Evolutionary conservation across 2,888 invertebrate genomes (phyloP), one percentile per base, ranked within the genome.

Genomic region (Troides aeacus): DNA sequence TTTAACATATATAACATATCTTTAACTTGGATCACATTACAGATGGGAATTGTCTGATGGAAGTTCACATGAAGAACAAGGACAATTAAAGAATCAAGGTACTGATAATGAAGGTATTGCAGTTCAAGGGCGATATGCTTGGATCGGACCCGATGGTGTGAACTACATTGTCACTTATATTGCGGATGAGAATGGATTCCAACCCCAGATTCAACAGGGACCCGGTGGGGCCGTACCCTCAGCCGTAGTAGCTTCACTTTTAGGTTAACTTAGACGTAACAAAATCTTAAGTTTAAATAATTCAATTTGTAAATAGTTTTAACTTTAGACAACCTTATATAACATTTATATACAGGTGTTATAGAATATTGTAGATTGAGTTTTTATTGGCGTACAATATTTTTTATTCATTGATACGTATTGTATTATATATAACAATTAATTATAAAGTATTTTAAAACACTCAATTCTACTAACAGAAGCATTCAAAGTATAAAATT

Each of bases 1-100:
- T 53, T 53, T 7, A 18, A 53, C 18, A 53, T 53, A n/a, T 18
- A 61, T 53, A n/a, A n/a, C 18, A 61, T 53, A n/a, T n/a, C 5
- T 53, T 53, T 18, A n/a, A 53, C 8, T 6, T n/a, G 23, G 59
- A 59, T 58, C 4, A 57, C 18, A 18, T 82, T 75, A 24, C 80
- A 94, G 94, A n/a, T 92, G 87, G 86, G 94, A 93, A 78, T 86
- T 92, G 69, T 94, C 94, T 68, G 93, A 94, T 77, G 94, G 94
- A 56, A 92, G 91, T 74, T 88, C 88, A 62, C 93, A 92, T 69
- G 88, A 93, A 72, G 94, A 94, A 81, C 85, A 92, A 77, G 95
- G 94, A 2, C 85, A 90, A 74, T 76, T 95, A 72, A 93, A 92
- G 79, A 93, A 94, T 78, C 84, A 90, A 73, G 94, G 94, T 4